Percentiles rank a stretch among this genome's conserved stretches.
These are phyloP conservation scores for Electrophaes corylata DNA, from an alignment of 2,888 invertebrate genomes.

Conservation along the genomic window DNA sequence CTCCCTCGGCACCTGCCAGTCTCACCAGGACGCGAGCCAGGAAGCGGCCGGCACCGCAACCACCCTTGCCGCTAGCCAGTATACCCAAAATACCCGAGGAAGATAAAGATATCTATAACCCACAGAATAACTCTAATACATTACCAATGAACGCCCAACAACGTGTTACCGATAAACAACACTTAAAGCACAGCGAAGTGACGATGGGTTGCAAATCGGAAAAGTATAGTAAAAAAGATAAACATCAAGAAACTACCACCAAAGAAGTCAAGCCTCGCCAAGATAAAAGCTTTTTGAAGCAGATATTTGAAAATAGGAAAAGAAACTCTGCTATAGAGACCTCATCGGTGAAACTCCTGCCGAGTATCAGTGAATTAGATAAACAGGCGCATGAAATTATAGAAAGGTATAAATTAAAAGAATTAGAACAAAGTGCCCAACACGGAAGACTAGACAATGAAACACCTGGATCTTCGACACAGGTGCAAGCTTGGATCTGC, in stretches of 20 bases:
- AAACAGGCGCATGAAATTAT: slow-evolving; percentile 91
- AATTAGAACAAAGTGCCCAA: slow-evolving; percentile 31
- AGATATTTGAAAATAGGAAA: slow-evolving; percentile 75
- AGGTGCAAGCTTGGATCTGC: slow-evolving; percentile 63
- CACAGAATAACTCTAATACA: not conserved
- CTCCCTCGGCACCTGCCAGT: slow-evolving; percentile 76
- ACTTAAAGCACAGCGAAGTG: slow-evolving; percentile 33
- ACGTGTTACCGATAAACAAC: slow-evolving; percentile 19
- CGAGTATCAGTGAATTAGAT: slow-evolving; percentile 91
- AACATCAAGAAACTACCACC: slow-evolving; percentile 37
- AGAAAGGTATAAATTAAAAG: slow-evolving; percentile 73
- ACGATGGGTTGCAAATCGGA: slow-evolving; percentile 53
- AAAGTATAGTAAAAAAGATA: slow-evolving; percentile 57
- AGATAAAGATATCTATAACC: slow-evolving; percentile 7
- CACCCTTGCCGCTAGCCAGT: slow-evolving; percentile 40
- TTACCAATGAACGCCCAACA: slow-evolving; percentile 44
- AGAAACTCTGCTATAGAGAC: slow-evolving; percentile 66
- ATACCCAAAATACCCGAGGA: slow-evolving; percentile 12
- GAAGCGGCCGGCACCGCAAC: slow-evolving; percentile 84
- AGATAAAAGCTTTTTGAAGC: slow-evolving; percentile 83
- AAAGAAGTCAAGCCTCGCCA: slow-evolving; percentile 66
- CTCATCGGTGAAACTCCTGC: slow-evolving; percentile 83
- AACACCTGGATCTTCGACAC: slow-evolving; percentile 37
- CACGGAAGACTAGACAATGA: slow-evolving; percentile 30
- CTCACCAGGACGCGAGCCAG: slow-evolving; percentile 50